Evolutionary conservation across 2,888 invertebrate species (phyloP).

Genomic region (Cactoblastis cactorum): DNA sequence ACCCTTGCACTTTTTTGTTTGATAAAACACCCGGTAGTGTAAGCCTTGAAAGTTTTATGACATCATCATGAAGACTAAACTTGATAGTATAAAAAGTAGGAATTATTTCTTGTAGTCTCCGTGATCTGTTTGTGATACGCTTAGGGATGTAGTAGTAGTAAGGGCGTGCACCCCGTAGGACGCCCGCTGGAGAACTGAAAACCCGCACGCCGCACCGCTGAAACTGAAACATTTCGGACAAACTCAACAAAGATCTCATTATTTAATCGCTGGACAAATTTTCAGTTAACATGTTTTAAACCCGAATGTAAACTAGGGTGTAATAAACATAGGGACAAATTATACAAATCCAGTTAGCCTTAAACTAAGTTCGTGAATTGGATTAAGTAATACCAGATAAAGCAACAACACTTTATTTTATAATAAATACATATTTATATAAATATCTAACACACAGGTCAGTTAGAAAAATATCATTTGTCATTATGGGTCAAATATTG

Average conservation of each 20-base stretch:
- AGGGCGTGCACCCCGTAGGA: slow-evolving; percentile 40
- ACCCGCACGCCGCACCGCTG: slow-evolving; percentile 28
- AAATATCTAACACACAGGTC: too few relatives aligned
- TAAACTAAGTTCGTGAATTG: too few relatives aligned
- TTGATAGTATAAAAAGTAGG: neutral
- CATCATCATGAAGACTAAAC: neutral
- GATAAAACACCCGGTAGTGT: slow-evolving; percentile 32
- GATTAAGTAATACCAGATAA: too few relatives aligned
- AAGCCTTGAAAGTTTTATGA: slow-evolving; percentile 17
- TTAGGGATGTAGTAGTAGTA: slow-evolving; percentile 10
- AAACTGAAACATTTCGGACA: slow-evolving; percentile 42
- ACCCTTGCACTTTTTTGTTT: slow-evolving; percentile 33
- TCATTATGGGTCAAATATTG: too few relatives aligned
- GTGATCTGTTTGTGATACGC: neutral
- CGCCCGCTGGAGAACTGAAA: slow-evolving; percentile 49
- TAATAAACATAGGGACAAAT: too few relatives aligned
- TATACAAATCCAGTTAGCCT: too few relatives aligned
- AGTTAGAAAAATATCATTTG: too few relatives aligned
- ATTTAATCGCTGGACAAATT: neutral
- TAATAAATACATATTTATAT: too few relatives aligned
- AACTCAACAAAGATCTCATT: slow-evolving; percentile 6
- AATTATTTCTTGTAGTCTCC: too few relatives aligned
- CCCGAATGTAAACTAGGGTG: neutral
- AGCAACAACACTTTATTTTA: too few relatives aligned
- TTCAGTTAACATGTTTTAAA: neutral